A percentile compares a stretch with the other conserved stretches of the same genome.
phyloP scores from a whole-genome alignment of 2,888 invertebrate genomes.

The Isoperla grammatica region DNA sequence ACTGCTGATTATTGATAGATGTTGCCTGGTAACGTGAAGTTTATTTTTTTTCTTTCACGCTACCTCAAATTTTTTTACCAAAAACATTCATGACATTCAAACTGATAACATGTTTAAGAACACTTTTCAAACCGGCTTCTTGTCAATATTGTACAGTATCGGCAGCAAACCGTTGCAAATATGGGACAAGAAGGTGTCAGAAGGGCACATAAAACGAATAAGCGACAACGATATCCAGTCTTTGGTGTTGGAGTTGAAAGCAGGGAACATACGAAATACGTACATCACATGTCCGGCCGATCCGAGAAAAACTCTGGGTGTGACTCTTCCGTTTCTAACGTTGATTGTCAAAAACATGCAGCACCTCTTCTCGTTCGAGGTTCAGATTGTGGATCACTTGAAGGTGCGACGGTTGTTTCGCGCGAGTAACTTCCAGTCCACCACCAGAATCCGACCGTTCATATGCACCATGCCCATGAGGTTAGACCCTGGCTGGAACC shows the following conservation, averaged over 20 bases:
- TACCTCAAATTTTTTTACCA: no score
- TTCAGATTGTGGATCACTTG: slow-evolving; percentile 80
- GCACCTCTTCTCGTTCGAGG: slow-evolving; percentile 98
- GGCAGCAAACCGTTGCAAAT: slow-evolving; percentile 31
- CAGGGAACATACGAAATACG: slow-evolving; percentile 92
- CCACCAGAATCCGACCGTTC: slow-evolving; percentile 87
- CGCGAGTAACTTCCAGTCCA: slow-evolving; percentile 96
- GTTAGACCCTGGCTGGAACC: slow-evolving; percentile 77
- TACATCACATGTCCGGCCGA: slow-evolving; percentile 91
- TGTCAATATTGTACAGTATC: slow-evolving; percentile 30
- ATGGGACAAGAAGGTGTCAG: slow-evolving; percentile 60
- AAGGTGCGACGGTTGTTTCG: slow-evolving; percentile 89
- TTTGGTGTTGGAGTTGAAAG: slow-evolving; percentile 89
- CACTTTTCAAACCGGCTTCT: slow-evolving; percentile 30
- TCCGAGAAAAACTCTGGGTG: slow-evolving; percentile 81
- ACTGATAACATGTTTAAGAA: slow-evolving; percentile 27
- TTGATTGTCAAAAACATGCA: slow-evolving; percentile 97
- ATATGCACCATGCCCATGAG: slow-evolving; percentile 98
- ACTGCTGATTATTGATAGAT: no score
- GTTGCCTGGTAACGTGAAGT: no score
- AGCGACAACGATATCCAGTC: slow-evolving; percentile 96
- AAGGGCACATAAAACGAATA: slow-evolving; percentile 90
- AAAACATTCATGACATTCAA: no score
- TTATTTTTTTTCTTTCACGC: no score
- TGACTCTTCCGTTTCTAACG: slow-evolving; percentile 89